A percentile compares a stretch with the other conserved stretches of the same genome.
Conservation (phyloP, 2,888 invertebrate genomes). For the Diaperis boleti region DNA sequence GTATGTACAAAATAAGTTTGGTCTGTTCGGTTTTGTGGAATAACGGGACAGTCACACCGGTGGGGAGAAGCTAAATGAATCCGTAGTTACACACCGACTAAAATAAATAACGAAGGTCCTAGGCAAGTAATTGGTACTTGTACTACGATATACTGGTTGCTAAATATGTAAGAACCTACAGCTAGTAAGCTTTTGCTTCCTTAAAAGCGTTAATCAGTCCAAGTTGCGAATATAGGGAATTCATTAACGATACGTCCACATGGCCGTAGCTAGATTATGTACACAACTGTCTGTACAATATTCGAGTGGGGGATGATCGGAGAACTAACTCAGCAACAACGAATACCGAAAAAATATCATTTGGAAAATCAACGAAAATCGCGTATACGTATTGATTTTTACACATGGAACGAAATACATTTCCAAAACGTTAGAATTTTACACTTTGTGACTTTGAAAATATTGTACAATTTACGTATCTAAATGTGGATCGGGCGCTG, state of each 20-base stretch:
- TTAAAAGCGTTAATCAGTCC: constrained; percentile 63
- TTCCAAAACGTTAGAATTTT: constrained; percentile 52
- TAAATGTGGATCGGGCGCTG: constrained; percentile 58
- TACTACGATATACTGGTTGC: constrained; percentile 55
- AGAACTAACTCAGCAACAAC: constrained; percentile 37
- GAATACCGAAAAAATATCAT: constrained; percentile 36
- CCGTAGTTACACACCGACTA: constrained; percentile 45
- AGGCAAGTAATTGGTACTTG: constrained; percentile 62
- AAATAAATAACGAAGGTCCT: constrained; percentile 49
- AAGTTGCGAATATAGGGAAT: constrained; percentile 59
- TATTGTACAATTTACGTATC: constrained; percentile 68
- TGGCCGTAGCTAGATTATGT: constrained; percentile 53
- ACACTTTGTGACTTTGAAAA: constrained; percentile 58
- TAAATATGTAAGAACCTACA: constrained; percentile 45
- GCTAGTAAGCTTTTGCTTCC: constrained; percentile 52
- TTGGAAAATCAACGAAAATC: constrained; percentile 51
- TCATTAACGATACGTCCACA: constrained; percentile 53
- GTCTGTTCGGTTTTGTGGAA: constrained; percentile 35
- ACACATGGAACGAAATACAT: constrained; percentile 58
- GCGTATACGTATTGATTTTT: constrained; percentile 61
- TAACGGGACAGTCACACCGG: constrained; percentile 47
- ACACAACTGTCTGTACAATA: constrained; percentile 55
- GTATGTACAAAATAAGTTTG: constrained; percentile 9
- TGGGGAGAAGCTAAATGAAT: constrained; percentile 34
- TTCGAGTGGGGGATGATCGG: constrained; percentile 35